Evolutionary conservation across 1,140 invertebrate genomes (phyloP).

Genomic region (Tigriopus japonicus): DNA sequence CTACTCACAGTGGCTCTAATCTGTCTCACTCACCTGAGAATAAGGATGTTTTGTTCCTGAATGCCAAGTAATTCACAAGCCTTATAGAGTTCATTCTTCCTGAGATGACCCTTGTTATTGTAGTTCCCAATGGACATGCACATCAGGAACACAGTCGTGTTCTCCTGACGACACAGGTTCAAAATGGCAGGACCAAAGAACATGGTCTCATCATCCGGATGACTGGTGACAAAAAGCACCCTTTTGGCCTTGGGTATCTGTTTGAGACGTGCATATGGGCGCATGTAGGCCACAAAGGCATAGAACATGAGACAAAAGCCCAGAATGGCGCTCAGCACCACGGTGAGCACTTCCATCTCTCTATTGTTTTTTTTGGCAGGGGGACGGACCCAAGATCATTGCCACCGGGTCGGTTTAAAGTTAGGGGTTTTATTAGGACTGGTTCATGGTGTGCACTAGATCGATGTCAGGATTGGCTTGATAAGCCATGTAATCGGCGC

Average conservation of each 20-base stretch:
- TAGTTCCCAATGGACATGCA: slow-evolving; percentile 62
- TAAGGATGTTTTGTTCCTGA: slow-evolving; percentile 44
- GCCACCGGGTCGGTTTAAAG: no score
- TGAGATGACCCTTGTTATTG: slow-evolving; percentile 43
- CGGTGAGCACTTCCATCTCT: neutral
- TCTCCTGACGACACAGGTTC: slow-evolving; percentile 35
- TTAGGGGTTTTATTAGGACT: no score
- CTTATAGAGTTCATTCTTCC: slow-evolving; percentile 53
- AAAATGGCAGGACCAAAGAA: slow-evolving; percentile 85
- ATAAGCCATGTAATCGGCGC: slow-evolving; percentile 20
- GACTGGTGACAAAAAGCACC: slow-evolving; percentile 65
- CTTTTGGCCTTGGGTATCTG: slow-evolving; percentile 24
- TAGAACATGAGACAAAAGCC: slow-evolving; percentile 4
- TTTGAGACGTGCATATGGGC: neutral
- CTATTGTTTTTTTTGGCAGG: neutral
- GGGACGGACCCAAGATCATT: no score
- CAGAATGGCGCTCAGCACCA: neutral
- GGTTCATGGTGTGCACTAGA: no score
- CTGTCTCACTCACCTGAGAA: slow-evolving; percentile 26
- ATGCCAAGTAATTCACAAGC: slow-evolving; percentile 53
- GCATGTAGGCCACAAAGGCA: neutral
- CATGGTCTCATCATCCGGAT: slow-evolving; percentile 96
- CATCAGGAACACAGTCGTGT: slow-evolving; percentile 49
- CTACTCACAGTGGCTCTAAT: no score
- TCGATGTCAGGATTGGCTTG: neutral